A percentile compares a stretch with the other conserved stretches of the same genome.
Conservation (phyloP, 2,113 vertebrate species). For the Jacana jacana region DNA sequence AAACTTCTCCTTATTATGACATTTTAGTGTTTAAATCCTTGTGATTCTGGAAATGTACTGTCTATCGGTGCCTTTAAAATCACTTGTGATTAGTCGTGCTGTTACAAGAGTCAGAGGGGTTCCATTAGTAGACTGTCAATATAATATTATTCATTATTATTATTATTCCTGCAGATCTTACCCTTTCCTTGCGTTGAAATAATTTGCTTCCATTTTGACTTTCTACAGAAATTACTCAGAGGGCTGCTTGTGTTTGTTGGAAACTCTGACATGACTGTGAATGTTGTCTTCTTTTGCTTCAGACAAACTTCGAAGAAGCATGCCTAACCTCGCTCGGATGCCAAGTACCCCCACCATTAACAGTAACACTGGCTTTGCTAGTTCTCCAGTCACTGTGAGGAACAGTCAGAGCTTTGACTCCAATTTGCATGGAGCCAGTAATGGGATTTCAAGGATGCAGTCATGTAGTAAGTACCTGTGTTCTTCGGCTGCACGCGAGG, state of each 20-base stretch:
- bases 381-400: slow-evolving; percentile 84
- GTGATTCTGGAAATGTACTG: background rate
- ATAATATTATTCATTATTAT: background rate
- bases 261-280: background rate
- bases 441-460: slow-evolving; percentile 87
- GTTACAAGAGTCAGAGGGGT: background rate
- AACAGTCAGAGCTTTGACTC: slow-evolving; percentile 98
- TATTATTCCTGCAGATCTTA: background rate
- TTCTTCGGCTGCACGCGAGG: accelerated
- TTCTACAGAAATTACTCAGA: background rate
- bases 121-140: background rate
- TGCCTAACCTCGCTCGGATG: slow-evolving; percentile 92
- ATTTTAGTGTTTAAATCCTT: background rate
- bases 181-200: background rate
- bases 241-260: background rate
- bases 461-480: slow-evolving; percentile 85
- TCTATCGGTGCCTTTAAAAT: background rate
- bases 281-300: slow-evolving; percentile 12
- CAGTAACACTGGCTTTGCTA: slow-evolving; percentile 72
- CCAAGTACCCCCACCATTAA: slow-evolving; percentile 77
- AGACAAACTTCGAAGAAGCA: slow-evolving; percentile 96
- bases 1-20: background rate
- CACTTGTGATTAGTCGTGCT: background rate
- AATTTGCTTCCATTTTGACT: background rate
- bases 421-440: slow-evolving; percentile 81